Evolutionary conservation across 2,888 invertebrate genomes (phyloP).

Genomic region (Ichneumoninae sp.): DNA sequence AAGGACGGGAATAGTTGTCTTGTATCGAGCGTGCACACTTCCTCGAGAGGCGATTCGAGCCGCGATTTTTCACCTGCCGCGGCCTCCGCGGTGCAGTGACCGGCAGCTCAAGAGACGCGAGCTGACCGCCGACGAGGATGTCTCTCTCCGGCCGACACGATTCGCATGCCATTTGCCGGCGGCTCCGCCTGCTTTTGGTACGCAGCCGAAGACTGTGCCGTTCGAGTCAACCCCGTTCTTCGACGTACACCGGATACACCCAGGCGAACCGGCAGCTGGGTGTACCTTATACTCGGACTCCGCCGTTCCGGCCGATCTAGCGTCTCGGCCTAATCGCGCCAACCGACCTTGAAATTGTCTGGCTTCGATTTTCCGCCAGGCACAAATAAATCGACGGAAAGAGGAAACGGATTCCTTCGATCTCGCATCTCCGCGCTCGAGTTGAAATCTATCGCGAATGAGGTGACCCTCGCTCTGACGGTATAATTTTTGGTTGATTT

Average conservation of each 20-base stretch:
- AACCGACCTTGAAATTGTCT: slow-evolving; percentile 75
- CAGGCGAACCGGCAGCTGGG: background rate
- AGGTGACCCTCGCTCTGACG: background rate
- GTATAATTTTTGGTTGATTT: background rate
- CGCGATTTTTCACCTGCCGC: background rate
- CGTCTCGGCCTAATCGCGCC: slow-evolving; percentile 68
- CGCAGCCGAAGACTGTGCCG: background rate
- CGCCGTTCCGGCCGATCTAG: slow-evolving; percentile 31
- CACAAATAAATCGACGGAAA: slow-evolving; percentile 38
- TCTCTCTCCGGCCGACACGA: background rate
- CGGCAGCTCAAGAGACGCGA: background rate
- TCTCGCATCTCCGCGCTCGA: background rate
- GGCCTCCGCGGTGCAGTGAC: background rate
- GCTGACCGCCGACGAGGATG: background rate
- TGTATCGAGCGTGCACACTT: background rate
- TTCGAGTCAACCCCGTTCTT: background rate
- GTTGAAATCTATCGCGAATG: background rate
- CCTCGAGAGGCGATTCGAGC: slow-evolving; percentile 5
- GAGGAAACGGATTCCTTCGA: slow-evolving; percentile 27
- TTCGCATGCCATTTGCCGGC: background rate
- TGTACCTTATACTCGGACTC: background rate
- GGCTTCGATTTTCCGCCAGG: slow-evolving; percentile 65
- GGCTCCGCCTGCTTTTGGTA: background rate
- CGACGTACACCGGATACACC: slow-evolving; percentile 3
- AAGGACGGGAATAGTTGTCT: background rate